Evolutionary conservation across 2,888 invertebrate genomes (phyloP).

Genomic region (Dynastes maya): DNA sequence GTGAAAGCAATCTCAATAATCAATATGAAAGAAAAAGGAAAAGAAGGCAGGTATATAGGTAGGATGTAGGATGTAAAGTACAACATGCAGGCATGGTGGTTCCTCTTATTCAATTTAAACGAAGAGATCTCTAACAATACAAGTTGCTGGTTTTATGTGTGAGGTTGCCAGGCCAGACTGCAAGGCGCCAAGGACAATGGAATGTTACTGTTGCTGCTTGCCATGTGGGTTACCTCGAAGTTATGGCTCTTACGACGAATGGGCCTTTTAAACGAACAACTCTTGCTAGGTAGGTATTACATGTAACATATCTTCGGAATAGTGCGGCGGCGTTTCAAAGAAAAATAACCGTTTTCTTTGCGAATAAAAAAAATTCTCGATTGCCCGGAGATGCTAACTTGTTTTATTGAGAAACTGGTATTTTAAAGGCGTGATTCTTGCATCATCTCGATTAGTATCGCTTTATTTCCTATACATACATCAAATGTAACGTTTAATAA

Average conservation of each 20-base stretch:
- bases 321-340: background rate
- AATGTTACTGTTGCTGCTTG: constrained; percentile 29
- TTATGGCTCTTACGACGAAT: constrained; percentile 10
- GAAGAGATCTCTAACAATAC: constrained; percentile 7
- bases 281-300: background rate
- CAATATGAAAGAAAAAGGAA: background rate
- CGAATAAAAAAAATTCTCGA: background rate
- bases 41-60: background rate
- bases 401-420: constrained; percentile 14
- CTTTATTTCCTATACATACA: background rate
- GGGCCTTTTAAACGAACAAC: constrained; percentile 1
- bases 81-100: background rate
- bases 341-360: constrained; percentile 9
- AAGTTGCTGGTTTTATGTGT: constrained; percentile 5
- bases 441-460: constrained; percentile 3
- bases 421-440: constrained; percentile 6
- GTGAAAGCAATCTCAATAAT: constrained; percentile 2
- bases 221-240: constrained; percentile 24
- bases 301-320: constrained; percentile 2
- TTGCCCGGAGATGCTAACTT: background rate
- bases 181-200: constrained; percentile 43
- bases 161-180: constrained; percentile 22
- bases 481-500: background rate
- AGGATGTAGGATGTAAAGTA: background rate
- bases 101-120: background rate